Conservation (phyloP, 2,888 invertebrate genomes). For the Drosophila melanosoma region DNA sequence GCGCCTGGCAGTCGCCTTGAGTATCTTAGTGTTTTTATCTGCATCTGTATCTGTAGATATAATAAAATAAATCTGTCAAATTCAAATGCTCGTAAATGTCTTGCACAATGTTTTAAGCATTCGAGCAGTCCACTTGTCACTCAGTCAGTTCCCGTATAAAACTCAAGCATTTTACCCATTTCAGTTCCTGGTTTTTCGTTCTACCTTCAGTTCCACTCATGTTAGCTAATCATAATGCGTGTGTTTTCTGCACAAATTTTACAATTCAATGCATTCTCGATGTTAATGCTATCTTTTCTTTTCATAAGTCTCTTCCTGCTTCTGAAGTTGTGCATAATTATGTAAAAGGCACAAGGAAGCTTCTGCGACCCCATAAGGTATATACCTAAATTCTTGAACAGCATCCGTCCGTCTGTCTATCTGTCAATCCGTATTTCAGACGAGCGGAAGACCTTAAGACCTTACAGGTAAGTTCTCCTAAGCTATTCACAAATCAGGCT, state of each 20-base stretch:
- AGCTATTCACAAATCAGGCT: neutral
- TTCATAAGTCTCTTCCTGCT: neutral
- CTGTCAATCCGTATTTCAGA: neutral
- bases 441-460: neutral
- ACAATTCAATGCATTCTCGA: constrained; percentile 55
- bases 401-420: neutral
- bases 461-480: neutral
- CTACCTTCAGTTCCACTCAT: constrained; percentile 27
- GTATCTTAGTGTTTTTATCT: constrained; percentile 30
- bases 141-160: constrained; percentile 3
- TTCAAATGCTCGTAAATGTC: constrained; percentile 77
- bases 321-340: neutral
- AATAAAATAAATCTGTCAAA: constrained; percentile 79
- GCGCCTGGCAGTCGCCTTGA: constrained; percentile 51
- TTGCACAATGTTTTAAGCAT: constrained; percentile 41
- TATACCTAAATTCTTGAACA: neutral
- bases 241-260: constrained; percentile 61
- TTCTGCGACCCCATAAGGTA: neutral
- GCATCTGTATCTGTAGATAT: constrained; percentile 55
- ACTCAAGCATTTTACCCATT: constrained; percentile 38
- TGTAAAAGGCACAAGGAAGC: neutral
- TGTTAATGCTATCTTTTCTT: constrained; percentile 18
- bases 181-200: constrained; percentile 6
- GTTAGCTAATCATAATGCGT: constrained; percentile 66
- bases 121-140: constrained; percentile 12